Percentiles rank a stretch among this genome's conserved stretches.
Conservation (phyloP, 2,888 invertebrate genomes). For the Rapana venosa region DNA sequence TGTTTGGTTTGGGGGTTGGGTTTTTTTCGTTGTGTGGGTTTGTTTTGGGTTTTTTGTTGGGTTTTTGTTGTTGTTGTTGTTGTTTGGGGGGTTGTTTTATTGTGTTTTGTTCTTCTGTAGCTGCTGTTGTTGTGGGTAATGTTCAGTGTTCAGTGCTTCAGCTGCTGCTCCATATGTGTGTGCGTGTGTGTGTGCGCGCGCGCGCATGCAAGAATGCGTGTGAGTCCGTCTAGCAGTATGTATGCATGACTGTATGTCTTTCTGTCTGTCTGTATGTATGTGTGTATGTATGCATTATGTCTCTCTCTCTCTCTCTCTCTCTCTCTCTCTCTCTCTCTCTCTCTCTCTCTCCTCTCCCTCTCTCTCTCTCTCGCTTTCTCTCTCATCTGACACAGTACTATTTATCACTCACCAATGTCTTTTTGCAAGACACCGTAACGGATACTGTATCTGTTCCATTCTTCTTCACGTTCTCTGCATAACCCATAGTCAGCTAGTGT, state of each 20-base stretch:
- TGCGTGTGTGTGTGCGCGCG: slow-evolving; percentile 1
- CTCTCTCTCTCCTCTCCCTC: too few relatives aligned
- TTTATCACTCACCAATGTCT: too few relatives aligned
- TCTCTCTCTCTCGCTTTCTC: too few relatives aligned
- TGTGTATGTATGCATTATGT: background rate
- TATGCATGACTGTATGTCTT: background rate
- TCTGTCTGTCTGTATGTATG: background rate
- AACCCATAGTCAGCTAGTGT: background rate
- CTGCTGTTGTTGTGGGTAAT: background rate
- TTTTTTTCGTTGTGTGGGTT: background rate
- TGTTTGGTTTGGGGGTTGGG: background rate
- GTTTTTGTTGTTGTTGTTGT: too few relatives aligned
- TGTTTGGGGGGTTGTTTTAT: too few relatives aligned
- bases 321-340: too few relatives aligned
- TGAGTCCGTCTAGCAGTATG: slow-evolving; percentile 6
- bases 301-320: too few relatives aligned
- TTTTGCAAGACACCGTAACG: too few relatives aligned
- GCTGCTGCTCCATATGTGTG: background rate
- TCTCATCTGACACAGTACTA: too few relatives aligned
- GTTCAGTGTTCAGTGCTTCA: background rate
- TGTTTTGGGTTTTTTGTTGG: background rate
- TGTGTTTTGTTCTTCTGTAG: background rate
- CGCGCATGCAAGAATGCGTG: slow-evolving; percentile 3
- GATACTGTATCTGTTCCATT: too few relatives aligned
- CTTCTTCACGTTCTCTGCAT: background rate